Conservation (phyloP, 2,113 vertebrate genomes). For the Mus pahari region DNA sequence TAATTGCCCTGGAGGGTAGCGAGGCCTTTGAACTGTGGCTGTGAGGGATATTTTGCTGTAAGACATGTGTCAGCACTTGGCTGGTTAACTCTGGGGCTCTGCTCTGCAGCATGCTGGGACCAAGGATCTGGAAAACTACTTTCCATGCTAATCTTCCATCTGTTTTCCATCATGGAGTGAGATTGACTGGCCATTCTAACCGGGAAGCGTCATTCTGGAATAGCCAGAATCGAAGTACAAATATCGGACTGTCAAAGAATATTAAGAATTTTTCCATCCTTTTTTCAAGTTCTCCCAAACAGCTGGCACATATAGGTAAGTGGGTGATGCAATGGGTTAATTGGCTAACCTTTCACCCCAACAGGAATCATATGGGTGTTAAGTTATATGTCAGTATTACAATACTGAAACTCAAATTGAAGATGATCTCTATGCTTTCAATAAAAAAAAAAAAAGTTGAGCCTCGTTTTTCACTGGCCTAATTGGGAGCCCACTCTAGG, state of each 20-base stretch:
- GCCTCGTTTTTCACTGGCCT: slow-evolving; percentile 58
- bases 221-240: slow-evolving; percentile 81
- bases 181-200: slow-evolving; percentile 88
- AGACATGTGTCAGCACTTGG: slow-evolving; percentile 91
- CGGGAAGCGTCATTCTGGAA: slow-evolving; percentile 84
- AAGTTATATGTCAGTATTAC: slow-evolving; percentile 60
- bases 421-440: slow-evolving; percentile 63
- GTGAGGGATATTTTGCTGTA: slow-evolving; percentile 91
- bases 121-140: slow-evolving; percentile 90
- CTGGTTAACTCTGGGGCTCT: slow-evolving; percentile 88
- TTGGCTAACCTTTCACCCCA: slow-evolving; percentile 65
- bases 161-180: slow-evolving; percentile 89
- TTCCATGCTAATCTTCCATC: slow-evolving; percentile 91
- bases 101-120: slow-evolving; percentile 88
- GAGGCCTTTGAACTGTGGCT: slow-evolving; percentile 91
- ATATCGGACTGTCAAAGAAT: slow-evolving; percentile 85
- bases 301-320: slow-evolving; percentile 81
- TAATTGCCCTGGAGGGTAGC: slow-evolving; percentile 92
- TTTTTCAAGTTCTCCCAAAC: slow-evolving; percentile 75
- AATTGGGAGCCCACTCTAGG: slow-evolving; percentile 62
- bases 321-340: slow-evolving; percentile 65
- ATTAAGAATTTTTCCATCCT: slow-evolving; percentile 84
- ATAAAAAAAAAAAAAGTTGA: slow-evolving; percentile 49
- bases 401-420: slow-evolving; percentile 69
- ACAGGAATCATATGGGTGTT: slow-evolving; percentile 58